These are phyloP conservation scores for Eudasyphora cyanicolor DNA, from an alignment of 2,888 invertebrate species.

Conservation along the genomic window DNA sequence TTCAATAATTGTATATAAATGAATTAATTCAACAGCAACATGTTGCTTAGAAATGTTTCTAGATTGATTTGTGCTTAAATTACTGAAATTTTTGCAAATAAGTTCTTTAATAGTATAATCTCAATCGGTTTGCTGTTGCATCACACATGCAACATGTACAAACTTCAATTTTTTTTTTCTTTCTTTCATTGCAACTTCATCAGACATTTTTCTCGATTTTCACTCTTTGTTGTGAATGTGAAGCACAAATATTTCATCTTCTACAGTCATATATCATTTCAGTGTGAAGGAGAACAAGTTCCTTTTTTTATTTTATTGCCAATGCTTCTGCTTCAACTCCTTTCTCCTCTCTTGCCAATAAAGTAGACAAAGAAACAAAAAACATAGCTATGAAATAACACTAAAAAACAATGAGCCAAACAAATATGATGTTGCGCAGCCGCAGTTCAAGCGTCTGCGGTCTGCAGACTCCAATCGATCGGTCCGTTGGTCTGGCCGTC, in stretches of 20 bases:
- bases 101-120: too few species aligned
- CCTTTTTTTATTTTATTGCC: background rate
- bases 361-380: background rate
- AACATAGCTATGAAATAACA: too few species aligned
- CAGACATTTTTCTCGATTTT: background rate
- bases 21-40: too few species aligned
- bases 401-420: too few species aligned
- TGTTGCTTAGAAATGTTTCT: too few species aligned
- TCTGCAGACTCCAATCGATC: too few species aligned
- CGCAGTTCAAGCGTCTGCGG: background rate
- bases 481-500: too few species aligned
- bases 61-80: too few species aligned
- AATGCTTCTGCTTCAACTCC: background rate
- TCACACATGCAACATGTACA: conserved; percentile 32
- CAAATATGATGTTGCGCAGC: background rate
- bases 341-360: background rate
- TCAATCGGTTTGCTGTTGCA: background rate
- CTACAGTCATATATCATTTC: conserved; percentile 42
- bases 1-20: too few species aligned
- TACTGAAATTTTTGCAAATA: too few species aligned
- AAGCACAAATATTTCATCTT: conserved; percentile 38
- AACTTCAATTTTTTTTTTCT: background rate
- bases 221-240: background rate
- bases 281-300: conserved; percentile 60
- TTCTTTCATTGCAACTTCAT: background rate